A percentile compares a stretch with the other conserved stretches of the same genome.
These are phyloP conservation scores for Rhopalosiphum maidis DNA, from an alignment of 1,140 invertebrate species.

Conservation along the genomic window DNA sequence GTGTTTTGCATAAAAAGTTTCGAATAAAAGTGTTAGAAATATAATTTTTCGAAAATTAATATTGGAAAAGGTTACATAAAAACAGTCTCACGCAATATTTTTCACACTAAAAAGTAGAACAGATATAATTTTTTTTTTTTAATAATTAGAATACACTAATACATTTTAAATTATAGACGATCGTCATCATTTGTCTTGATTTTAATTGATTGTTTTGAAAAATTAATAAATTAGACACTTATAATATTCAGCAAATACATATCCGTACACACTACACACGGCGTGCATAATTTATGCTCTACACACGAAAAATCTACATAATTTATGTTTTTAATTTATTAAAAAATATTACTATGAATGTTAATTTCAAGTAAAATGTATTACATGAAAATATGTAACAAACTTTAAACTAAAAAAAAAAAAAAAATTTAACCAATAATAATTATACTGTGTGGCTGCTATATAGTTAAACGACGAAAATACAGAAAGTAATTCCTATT, in stretches of 20 bases:
- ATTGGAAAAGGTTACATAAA: background rate
- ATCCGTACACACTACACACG: background rate
- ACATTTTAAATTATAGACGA: background rate
- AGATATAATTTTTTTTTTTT: background rate
- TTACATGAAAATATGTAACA: background rate
- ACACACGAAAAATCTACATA: background rate
- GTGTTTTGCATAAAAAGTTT: background rate
- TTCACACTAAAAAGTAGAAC: background rate
- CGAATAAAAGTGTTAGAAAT: background rate
- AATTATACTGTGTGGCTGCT: too few relatives aligned
- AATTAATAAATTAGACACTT: background rate
- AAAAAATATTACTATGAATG: background rate
- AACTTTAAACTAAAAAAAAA: too few relatives aligned
- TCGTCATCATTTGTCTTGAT: background rate
- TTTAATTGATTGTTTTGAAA: background rate
- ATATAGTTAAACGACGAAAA: too few relatives aligned
- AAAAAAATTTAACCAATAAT: too few relatives aligned
- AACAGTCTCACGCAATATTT: background rate
- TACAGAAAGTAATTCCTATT: too few relatives aligned
- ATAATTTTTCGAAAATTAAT: background rate
- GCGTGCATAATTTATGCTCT: background rate
- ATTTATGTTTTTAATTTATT: background rate
- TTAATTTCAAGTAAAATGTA: background rate
- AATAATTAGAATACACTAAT: background rate
- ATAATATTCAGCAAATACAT: background rate